phyloP scores from a whole-genome alignment of 2,113 vertebrate species.

The Planiliza haematocheilus region DNA sequence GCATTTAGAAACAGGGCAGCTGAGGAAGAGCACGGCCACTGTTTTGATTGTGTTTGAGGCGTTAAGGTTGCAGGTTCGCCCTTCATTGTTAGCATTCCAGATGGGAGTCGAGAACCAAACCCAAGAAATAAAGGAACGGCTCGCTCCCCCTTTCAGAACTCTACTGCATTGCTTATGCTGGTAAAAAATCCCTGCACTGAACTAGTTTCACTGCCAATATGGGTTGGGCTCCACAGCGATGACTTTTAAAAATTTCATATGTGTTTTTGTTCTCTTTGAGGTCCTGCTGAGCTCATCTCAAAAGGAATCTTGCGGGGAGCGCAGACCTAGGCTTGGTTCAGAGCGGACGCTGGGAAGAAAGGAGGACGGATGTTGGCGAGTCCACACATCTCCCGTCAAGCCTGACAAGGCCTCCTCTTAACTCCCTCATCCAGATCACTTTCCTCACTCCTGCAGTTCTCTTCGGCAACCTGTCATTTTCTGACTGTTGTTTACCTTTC shows the following conservation, averaged over 20 bases:
- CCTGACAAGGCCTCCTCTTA: neutral
- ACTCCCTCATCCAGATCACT: neutral
- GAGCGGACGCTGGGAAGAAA: neutral
- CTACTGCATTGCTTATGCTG: neutral
- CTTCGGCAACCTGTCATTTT: conserved; percentile 14
- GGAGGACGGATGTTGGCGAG: neutral
- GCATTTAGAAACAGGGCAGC: too few relatives aligned
- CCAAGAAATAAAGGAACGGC: too few relatives aligned
- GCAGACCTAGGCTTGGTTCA: neutral
- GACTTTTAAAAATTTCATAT: conserved; percentile 4
- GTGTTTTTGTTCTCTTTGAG: conserved; percentile 18
- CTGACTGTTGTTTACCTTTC: conserved; percentile 13
- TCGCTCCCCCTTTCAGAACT: too few relatives aligned
- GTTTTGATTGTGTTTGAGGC: too few relatives aligned
- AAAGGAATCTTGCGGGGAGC: neutral
- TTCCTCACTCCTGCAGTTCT: neutral
- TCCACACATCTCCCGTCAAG: neutral
- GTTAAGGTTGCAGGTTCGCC: too few relatives aligned
- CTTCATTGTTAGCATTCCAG: too few relatives aligned
- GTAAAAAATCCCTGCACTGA: neutral
- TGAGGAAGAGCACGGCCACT: too few relatives aligned
- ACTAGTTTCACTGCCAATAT: neutral
- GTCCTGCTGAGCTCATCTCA: conserved; percentile 18
- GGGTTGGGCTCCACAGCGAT: neutral
- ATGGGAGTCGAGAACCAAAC: too few relatives aligned